These are phyloP conservation scores for Amphiprion ocellaris DNA, from an alignment of 2,113 vertebrate genomes.

Conservation along the genomic window DNA sequence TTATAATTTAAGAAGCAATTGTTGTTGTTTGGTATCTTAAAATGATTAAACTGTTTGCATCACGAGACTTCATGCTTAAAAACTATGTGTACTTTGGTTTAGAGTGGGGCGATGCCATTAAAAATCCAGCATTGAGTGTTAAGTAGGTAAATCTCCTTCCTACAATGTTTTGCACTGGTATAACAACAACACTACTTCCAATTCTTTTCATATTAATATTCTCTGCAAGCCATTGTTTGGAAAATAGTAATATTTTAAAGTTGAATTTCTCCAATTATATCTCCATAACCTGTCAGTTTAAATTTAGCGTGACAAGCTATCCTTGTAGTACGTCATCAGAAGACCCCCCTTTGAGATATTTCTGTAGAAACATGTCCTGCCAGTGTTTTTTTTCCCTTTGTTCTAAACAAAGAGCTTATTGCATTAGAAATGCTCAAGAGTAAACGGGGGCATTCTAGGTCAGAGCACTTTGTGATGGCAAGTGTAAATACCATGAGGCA, in stretches of 20 bases:
- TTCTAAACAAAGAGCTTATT: slow-evolving; percentile 41
- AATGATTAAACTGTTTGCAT: too few species aligned
- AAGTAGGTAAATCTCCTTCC: too few species aligned
- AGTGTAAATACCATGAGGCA: slow-evolving; percentile 61
- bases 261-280: background rate
- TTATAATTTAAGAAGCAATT: too few species aligned
- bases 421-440: slow-evolving; percentile 35
- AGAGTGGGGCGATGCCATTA: too few species aligned
- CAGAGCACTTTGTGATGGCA: slow-evolving; percentile 65
- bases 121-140: too few species aligned
- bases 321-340: slow-evolving; percentile 15
- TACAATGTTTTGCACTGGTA: too few species aligned
- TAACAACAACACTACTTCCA: background rate
- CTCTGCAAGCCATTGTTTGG: background rate
- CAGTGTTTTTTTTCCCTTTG: slow-evolving; percentile 26
- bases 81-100: too few species aligned
- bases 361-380: slow-evolving; percentile 9
- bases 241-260: background rate
- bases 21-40: too few species aligned
- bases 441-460: slow-evolving; percentile 38
- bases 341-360: background rate
- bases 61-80: too few species aligned
- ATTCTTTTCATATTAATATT: background rate
- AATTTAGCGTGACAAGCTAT: slow-evolving; percentile 1
- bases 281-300: background rate